Evolutionary conservation across 2,888 invertebrate genomes (phyloP), one percentile per base, ranked within the genome.

Genomic region (Microdon myrmicae): DNA sequence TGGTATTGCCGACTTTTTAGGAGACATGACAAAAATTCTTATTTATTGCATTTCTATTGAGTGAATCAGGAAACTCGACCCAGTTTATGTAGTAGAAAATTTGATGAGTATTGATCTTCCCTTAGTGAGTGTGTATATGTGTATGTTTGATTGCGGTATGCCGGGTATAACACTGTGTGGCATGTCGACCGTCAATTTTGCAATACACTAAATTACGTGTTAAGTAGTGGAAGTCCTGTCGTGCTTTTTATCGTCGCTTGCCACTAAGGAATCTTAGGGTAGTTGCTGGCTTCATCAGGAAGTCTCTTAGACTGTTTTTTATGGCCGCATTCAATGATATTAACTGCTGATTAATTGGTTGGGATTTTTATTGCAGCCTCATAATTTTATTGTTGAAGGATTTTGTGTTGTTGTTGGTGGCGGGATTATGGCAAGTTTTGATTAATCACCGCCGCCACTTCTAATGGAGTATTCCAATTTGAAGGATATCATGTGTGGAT

Each of bases 71-170:
- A 39, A 39, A 35, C 25, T 19, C 29, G 2, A 19, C 7, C n/a
- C 7, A 41, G 51, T 58, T 64, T 58, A 64, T 64, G 64, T 45
- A 53, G 58, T 64, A 58, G 64, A 64, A 64, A 64, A 64, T 64
- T 58, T 51, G 41, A 58, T 47, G 45, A 23, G 41, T 58, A 26
- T 45, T 28, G 35, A 14, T 31, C 37, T 41, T 55, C 44, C 7
- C 1, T n/a, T 34, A 10, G 4, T 28, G 31, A 8, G n/a, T 6
- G 20, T 10, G 31, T 8, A 45, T 32, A 32, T n/a, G n/a, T n/a
- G n/a, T n/a, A 41, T 39, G 34, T 47, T 38, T 56, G 14, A 31
- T 10, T 23, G 9, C n/a, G 9, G n/a, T 14, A 9, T 12, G 22
- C 17, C 19, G 26, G 23, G 4, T 16, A 2, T 8, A 12, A 12